Evolutionary conservation across 2,113 vertebrate genomes (phyloP), one percentile per base, ranked within the genome.

Genomic region (Pachycephala philippinensis): DNA sequence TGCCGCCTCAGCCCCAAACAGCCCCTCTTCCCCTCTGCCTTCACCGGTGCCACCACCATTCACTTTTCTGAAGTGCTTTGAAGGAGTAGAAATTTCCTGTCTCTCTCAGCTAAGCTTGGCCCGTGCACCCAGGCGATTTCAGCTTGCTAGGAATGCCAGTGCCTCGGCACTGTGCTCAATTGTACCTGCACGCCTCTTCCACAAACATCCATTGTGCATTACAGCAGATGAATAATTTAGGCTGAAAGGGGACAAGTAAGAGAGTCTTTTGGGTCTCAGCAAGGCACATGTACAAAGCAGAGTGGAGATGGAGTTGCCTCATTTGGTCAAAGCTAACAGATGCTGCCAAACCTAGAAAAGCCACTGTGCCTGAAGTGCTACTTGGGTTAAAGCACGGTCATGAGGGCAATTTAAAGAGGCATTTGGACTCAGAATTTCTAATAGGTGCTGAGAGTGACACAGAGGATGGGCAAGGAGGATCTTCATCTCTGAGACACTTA

Each of bases 221-320:
- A 97, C 59, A 70, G 79, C 50, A 64, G 61, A 90, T 97, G 59
- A 97, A 96, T 96, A 97, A 97, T 96, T 96, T 89, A 97, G 87
- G 57, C 78, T 80, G 91, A 61, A 90, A 93, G 47, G 57, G 84
- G 89, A 92, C 89, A 60, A 80, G 20, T 5, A 21, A 83, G 54
- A 61, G 76, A 89, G 61, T 17, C 52, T 82, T 79, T 27, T 76
- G 54, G 80, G 63, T 53, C n/a, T 79, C 50, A 28, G 59, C 42
- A 81, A 93, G 45, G 53, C 65, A 93, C 13, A 1, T 24, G 66
- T 68, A 64, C 65, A 49, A 53, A 83, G 49, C 24, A 45, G 63
- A 87, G 33, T 6, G 30, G 59, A 84, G 50, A 72, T 35, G 69
- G 47, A 75, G 45, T 40, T 82, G 47, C 57, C 50, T 76, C 78